Evolutionary conservation across 2,888 invertebrate species (phyloP), one percentile per base, ranked within the genome.

Genomic region (Ditylenchus weischeri): DNA sequence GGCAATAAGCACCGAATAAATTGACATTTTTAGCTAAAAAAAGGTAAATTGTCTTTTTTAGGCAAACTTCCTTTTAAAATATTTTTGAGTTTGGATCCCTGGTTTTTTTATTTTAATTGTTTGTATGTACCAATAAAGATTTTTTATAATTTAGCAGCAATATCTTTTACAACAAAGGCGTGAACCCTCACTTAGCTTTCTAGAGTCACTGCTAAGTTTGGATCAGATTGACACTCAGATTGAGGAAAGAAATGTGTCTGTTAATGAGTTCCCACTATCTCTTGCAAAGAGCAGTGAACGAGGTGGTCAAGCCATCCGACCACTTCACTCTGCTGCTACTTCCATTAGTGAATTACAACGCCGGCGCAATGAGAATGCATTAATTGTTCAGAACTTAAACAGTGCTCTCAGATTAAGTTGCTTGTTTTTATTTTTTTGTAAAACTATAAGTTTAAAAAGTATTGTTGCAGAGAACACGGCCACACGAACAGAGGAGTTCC

Each of bases 401-500:
- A 49, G 13, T 29, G 65, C 66, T 35, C 19, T 66, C 0, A 15
- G 13, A 4, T 49, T 35, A 13, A 66, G 66, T 66, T 5, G 49
- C 13, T 47, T 47, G 11, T 23, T 36, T 19, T 36, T 8, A 8
- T 11, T 63, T 38, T 35, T n/a, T 4, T 29, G 29, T 5, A 29
- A 29, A 21, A 15, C 4, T 23, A 18, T 51, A 7, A 29, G 19
- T 13, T 48, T 65, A 47, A 10, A 15, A 43, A 43, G 43, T 15
- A 65, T 23, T 36, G n/a, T 68, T 74, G 57, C 13, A 72, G 72
- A 66, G 71, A 35, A 64, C 29, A 68, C 71, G 43, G 80, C 79
- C 15, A 78, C 78, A 63, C 73, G 77, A 35, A 79, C 78, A 15
- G 81, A 81, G 65, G 81, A 81, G 59, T 66, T 68, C 13, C 69